Conservation (phyloP, 2,797 vertebrate species). For the Phalanger gymnotis region DNA sequence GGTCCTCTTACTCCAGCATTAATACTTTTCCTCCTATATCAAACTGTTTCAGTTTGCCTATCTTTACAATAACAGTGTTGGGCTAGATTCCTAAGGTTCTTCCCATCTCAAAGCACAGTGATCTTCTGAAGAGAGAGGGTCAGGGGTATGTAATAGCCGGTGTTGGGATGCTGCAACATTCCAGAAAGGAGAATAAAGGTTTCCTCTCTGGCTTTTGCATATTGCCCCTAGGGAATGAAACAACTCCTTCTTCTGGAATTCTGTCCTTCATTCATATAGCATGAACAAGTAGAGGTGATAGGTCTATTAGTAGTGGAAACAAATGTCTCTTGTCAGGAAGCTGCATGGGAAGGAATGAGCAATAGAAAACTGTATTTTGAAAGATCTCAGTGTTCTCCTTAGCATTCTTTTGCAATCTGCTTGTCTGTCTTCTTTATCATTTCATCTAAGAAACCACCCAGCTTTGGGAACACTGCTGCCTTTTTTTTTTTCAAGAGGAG, state of each 20-base stretch:
- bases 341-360: background rate
- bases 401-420: slow-evolving; percentile 63
- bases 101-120: background rate
- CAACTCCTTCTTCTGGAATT: background rate
- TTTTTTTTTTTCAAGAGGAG: background rate
- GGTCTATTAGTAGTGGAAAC: slow-evolving; percentile 16
- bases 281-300: background rate
- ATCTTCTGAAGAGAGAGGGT: background rate
- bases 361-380: slow-evolving; percentile 22
- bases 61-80: background rate
- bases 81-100: background rate
- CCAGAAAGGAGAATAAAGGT: background rate
- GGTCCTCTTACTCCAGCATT: background rate
- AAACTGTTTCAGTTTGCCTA: background rate
- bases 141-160: background rate
- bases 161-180: background rate
- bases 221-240: background rate
- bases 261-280: background rate
- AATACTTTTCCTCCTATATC: background rate
- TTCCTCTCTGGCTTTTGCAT: rapidly evolving
- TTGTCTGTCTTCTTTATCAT: slow-evolving; percentile 28
- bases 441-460: slow-evolving; percentile 49
- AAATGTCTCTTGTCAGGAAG: slow-evolving; percentile 36
- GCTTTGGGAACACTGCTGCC: background rate
- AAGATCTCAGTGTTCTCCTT: slow-evolving; percentile 44